Conservation (phyloP, 2,888 invertebrate genomes). For the Axea sp. region DNA sequence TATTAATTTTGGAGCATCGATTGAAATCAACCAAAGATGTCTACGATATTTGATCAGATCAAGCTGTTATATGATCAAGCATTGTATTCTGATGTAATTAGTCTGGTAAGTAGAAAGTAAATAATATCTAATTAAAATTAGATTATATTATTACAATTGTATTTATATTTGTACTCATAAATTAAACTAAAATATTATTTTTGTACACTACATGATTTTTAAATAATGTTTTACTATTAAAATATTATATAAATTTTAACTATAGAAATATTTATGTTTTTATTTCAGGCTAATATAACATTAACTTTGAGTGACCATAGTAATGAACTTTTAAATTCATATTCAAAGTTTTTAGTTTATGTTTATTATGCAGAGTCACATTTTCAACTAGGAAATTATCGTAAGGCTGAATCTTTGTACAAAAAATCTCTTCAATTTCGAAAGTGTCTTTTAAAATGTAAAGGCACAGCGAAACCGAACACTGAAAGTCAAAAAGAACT, state of each 20-base stretch:
- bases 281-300: conserved; percentile 83
- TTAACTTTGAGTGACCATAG: conserved; percentile 85
- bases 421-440: conserved; percentile 84
- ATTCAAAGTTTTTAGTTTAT: conserved; percentile 85
- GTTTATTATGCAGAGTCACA: conserved; percentile 87
- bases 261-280: too few relatives aligned
- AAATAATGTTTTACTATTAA: too few relatives aligned
- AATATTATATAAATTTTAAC: too few relatives aligned
- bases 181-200: too few relatives aligned
- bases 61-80: conserved; percentile 86
- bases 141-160: too few relatives aligned
- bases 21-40: conserved; percentile 76
- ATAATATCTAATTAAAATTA: too few relatives aligned
- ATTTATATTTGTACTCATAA: background rate
- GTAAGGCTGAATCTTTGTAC: conserved; percentile 85
- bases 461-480: conserved; percentile 79
- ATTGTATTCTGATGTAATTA: conserved; percentile 86
- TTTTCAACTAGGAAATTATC: conserved; percentile 84
- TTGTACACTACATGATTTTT: too few relatives aligned
- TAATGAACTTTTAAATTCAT: conserved; percentile 82
- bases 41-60: conserved; percentile 84
- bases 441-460: conserved; percentile 83
- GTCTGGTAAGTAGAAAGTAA: conserved; percentile 81
- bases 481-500: conserved; percentile 80
- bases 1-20: conserved; percentile 1